Percentiles rank a stretch among this genome's conserved stretches.
phyloP scores from a whole-genome alignment of 2,113 vertebrate genomes.

The Serilophus lunatus region DNA sequence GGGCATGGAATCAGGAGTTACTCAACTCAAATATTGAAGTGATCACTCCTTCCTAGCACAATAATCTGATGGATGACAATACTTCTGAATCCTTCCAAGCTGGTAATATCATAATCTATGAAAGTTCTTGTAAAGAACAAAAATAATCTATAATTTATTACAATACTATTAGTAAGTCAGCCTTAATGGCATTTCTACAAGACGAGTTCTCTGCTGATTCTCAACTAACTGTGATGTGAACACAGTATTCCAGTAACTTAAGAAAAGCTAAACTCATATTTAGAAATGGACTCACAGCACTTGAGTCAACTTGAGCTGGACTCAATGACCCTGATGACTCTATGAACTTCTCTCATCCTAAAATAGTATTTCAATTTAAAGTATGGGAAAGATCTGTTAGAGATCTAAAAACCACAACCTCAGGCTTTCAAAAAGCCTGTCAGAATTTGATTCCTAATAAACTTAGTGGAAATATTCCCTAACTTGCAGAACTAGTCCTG shows the following conservation, averaged over 20 bases:
- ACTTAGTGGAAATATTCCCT: neutral
- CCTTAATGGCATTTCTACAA: neutral
- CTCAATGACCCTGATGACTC: neutral
- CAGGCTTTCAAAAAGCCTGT: neutral
- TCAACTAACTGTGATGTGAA: neutral
- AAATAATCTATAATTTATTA: neutral
- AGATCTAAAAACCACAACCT: neutral
- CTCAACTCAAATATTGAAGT: neutral
- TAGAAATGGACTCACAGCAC: neutral
- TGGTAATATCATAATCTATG: neutral
- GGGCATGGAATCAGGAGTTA: accelerated
- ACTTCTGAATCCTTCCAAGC: neutral
- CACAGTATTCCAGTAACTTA: neutral
- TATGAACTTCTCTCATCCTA: neutral
- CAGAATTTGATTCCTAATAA: neutral
- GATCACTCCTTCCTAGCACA: neutral
- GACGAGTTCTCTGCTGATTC: neutral
- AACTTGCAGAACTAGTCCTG: neutral
- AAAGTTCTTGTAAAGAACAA: neutral
- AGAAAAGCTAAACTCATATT: neutral
- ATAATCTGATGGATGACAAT: neutral
- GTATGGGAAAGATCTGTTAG: neutral
- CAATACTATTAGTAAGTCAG: neutral
- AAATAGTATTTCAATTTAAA: neutral
- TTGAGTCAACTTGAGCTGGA: neutral